Evolutionary conservation across 2,113 vertebrate genomes (phyloP), one percentile per base, ranked within the genome.

Genomic region (Centropristis striata): DNA sequence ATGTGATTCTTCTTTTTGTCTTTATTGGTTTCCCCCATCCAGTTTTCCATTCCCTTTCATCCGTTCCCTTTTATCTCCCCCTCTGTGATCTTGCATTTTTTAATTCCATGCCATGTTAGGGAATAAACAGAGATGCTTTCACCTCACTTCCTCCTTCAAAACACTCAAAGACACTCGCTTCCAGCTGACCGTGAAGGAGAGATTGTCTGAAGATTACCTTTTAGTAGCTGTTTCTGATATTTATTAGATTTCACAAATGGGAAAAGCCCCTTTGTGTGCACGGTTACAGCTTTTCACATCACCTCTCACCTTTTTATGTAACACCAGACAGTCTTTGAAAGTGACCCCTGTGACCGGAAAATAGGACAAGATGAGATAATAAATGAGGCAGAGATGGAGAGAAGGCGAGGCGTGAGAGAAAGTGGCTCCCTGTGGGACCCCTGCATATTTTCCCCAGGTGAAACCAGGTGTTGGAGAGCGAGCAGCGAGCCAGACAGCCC

Each of bases 391-490:
- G 60, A 49, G 55, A 16, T 13, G 2, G 54, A 58, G 15, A 20
- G 58, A 58, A 51, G 54, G 50, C 5, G 37, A 81, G 51, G 81
- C 46, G 81, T 91, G 88, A 90, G 91, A 92, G 90, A 92, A 92
- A 91, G 91, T 89, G 71, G 8, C 32, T 28, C 36, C 53, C 20
- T 14, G 41, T 75, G 53, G 60, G 50, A 84, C 28, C 25, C 21
- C 27, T 51, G 73, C 86, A 83, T 86, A 82, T 75, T 83, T 90
- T 61, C 69, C 39, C 27, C 36, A 8, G 86, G 86, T 88, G 44
- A 89, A 92, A 94, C 88, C 93, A 94, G 93, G 86, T 93, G 93
- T 93, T 32, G 32, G 86, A 83, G 60, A 14, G 55, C 27, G 23
- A 81, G 61, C 78, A 14, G 55, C 23, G 28, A 81, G 47, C 57